Evolutionary conservation across 2,888 invertebrate genomes (phyloP), one percentile per base, ranked within the genome.

Genomic region (Volucella bombylans): DNA sequence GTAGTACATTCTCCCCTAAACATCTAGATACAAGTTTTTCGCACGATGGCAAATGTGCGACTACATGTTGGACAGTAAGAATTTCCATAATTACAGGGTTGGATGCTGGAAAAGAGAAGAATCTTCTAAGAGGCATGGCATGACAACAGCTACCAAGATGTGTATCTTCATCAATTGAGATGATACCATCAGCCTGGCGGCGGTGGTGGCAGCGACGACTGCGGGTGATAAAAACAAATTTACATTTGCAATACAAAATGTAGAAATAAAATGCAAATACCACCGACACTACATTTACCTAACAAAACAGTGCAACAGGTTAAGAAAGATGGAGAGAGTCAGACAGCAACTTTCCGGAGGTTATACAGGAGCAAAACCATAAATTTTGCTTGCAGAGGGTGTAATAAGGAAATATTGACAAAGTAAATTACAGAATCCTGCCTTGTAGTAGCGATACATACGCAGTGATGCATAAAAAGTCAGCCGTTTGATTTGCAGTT

Each of bases 31-130:
- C 31, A 6, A 31, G 31, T 6, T 31, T 6, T 6, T 31, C 31
- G 31, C 6, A 31, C 38, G 12, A 43, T 9, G 50, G 23, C 18
- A 43, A 14, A 52, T 39, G 50, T 38, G 8, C 15, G 14, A 39
- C n/a, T 38, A 57, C 57, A 11, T 43, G 43, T 64, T 39, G 50
- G 69, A 78, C 43, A 80, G 69, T 45, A 55, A 14, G 15, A 39
- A 67, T 67, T 77, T 72, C 65, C 61, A 77, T 77, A 82, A 77
- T 82, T 82, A 67, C 71, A 67, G 57, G 45, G 15, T 38, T 52
- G 15, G 31, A 64, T 47, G 18, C 0, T 12, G 1, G 18, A 71
- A 69, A 11, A 54, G 45, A n/a, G 14, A 61, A 57, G 55, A 49
- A 10, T 14, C 47, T 47, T 47, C 41, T 49, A 15, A 23, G 59